Evolutionary conservation across 2,113 vertebrate genomes (phyloP).

Genomic region (Chlamydotis undulata): DNA sequence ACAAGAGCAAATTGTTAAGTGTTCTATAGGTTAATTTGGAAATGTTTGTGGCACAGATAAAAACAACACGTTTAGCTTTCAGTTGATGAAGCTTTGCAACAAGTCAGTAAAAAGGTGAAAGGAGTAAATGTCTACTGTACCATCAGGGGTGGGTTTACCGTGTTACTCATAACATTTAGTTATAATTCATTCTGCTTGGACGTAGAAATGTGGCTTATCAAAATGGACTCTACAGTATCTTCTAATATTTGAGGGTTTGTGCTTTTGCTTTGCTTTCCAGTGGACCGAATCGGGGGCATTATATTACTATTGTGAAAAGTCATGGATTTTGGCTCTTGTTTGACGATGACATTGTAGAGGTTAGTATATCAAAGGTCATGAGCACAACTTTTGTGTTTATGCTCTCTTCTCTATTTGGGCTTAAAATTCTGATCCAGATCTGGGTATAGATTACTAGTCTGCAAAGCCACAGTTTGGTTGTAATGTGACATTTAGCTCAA

Average conservation of each 20-base stretch:
- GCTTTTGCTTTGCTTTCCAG: slow-evolving; percentile 69
- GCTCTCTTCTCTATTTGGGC: not conserved
- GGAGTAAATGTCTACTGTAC: not conserved
- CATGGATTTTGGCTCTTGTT: slow-evolving; percentile 98
- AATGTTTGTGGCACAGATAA: not conserved
- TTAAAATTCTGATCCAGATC: not conserved
- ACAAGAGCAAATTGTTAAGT: not conserved
- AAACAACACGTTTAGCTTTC: not conserved
- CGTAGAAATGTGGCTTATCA: not conserved
- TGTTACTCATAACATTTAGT: not conserved
- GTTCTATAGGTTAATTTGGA: not conserved
- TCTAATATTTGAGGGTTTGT: not conserved
- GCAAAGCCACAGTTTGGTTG: not conserved
- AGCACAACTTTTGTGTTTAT: not conserved
- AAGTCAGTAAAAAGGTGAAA: not conserved
- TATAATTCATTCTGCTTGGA: not conserved
- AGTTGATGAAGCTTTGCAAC: not conserved
- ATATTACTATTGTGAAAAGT: slow-evolving; percentile 98
- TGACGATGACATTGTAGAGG: slow-evolving; percentile 98
- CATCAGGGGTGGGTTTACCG: not conserved
- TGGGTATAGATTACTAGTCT: not conserved
- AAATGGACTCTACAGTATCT: not conserved
- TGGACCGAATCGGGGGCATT: slow-evolving; percentile 95
- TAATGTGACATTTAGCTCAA: not conserved
- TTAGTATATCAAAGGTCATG: slow-evolving; percentile 66